Conservation (phyloP, 2,113 vertebrate species). For the Turdus rufiventris region DNA sequence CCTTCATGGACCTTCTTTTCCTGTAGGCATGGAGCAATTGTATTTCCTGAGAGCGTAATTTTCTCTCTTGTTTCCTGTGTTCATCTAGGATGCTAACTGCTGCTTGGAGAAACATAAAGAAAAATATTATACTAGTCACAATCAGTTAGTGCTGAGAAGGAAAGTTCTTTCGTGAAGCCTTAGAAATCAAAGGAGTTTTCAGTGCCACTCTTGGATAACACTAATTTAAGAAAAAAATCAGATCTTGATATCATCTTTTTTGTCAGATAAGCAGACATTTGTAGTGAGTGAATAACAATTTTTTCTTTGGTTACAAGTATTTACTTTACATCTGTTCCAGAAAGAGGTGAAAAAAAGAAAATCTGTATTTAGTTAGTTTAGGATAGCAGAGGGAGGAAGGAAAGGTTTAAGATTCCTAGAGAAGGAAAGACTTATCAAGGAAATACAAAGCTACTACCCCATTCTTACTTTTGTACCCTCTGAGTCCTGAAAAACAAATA, state of each 20-base stretch:
- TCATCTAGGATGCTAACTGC: background rate
- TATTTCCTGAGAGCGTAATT: background rate
- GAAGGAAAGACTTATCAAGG: background rate
- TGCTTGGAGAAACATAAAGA: conserved; percentile 36
- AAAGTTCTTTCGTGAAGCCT: background rate
- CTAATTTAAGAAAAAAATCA: background rate
- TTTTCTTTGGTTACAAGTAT: background rate
- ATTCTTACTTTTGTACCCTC: background rate
- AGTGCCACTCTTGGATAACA: background rate
- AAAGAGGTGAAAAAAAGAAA: background rate
- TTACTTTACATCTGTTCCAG: background rate
- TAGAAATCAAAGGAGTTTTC: background rate
- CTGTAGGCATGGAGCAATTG: background rate
- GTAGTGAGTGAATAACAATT: background rate
- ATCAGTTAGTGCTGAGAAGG: background rate
- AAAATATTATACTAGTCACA: background rate
- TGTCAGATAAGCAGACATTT: background rate
- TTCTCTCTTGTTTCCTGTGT: background rate
- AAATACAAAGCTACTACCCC: background rate
- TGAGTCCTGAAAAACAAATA: background rate
- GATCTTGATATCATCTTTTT: background rate
- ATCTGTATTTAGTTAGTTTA: background rate
- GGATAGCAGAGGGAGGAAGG: background rate
- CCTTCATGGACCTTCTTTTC: background rate
- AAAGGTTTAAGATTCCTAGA: background rate